Evolutionary conservation across 2,888 invertebrate genomes (phyloP).

Genomic region (Scaptomyza flava): DNA sequence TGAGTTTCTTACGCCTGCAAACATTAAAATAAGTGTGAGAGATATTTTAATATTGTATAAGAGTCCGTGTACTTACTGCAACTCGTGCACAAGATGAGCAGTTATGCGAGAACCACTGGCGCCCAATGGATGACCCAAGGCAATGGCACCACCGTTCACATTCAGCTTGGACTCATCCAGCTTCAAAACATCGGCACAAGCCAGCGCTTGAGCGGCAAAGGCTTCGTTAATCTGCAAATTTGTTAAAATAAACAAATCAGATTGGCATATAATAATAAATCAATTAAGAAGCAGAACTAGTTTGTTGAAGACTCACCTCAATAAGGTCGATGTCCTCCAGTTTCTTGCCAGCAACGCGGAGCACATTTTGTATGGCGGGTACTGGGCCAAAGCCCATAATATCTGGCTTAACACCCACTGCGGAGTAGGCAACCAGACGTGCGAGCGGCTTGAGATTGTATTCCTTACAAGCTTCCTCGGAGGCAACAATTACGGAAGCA

Average conservation of each 20-base stretch:
- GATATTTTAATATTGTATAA: neutral
- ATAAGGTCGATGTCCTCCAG: slow-evolving; percentile 95
- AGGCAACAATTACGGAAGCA: slow-evolving; percentile 94
- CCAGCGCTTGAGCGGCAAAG: slow-evolving; percentile 96
- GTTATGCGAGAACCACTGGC: slow-evolving; percentile 97
- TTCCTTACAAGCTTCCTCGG: slow-evolving; percentile 93
- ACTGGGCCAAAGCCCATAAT: slow-evolving; percentile 99
- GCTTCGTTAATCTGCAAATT: slow-evolving; percentile 96
- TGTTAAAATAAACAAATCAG: no score
- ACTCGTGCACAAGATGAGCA: slow-evolving; percentile 94
- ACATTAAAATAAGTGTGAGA: neutral
- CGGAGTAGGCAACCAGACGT: slow-evolving; percentile 94
- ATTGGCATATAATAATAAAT: no score
- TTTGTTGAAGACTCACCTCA: slow-evolving; percentile 87
- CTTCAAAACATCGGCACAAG: slow-evolving; percentile 95
- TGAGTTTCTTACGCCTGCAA: slow-evolving; percentile 91
- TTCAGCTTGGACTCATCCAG: slow-evolving; percentile 95
- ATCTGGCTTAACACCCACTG: slow-evolving; percentile 97
- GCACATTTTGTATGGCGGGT: slow-evolving; percentile 94
- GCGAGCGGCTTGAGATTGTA: slow-evolving; percentile 95
- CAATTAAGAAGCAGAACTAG: neutral
- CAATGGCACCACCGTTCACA: slow-evolving; percentile 98
- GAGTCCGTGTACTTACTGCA: slow-evolving; percentile 87
- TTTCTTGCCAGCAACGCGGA: slow-evolving; percentile 91
- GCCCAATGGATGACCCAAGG: slow-evolving; percentile 98